phyloP scores from a whole-genome alignment of 2,113 vertebrate species.

The Nettapus auritus region DNA sequence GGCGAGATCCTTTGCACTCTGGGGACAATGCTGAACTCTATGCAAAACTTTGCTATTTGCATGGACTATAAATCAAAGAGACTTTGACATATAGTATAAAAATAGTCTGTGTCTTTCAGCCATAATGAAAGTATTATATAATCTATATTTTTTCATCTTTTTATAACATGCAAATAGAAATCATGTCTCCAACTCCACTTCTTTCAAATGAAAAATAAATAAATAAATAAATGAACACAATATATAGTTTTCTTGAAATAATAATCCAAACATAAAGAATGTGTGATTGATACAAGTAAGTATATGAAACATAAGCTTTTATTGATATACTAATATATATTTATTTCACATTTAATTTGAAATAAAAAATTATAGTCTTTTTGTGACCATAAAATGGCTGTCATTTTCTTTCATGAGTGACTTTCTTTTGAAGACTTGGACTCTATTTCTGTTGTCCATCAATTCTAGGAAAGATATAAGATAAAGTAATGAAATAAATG shows the following conservation, averaged over 20 bases:
- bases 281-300: fast-evolving
- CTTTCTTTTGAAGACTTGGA: not conserved
- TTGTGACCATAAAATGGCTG: not conserved
- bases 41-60: not conserved
- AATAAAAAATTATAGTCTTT: not conserved
- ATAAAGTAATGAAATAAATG: not conserved
- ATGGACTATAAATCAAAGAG: not conserved
- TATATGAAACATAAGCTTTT: not conserved
- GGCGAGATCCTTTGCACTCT: not conserved
- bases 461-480: not conserved
- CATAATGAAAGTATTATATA: not conserved
- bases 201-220: not conserved
- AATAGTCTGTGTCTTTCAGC: not conserved
- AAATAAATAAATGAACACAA: not conserved
- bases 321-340: not conserved
- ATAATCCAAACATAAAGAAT: not conserved
- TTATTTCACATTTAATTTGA: not conserved
- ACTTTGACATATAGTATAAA: not conserved
- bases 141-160: not conserved
- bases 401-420: not conserved
- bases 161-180: not conserved
- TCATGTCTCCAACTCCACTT: not conserved
- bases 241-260: not conserved
- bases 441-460: not conserved
- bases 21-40: not conserved